Evolutionary conservation across 92 coral and sea anemone species (phyloP).

Genomic region (Meandrina meandrites): DNA sequence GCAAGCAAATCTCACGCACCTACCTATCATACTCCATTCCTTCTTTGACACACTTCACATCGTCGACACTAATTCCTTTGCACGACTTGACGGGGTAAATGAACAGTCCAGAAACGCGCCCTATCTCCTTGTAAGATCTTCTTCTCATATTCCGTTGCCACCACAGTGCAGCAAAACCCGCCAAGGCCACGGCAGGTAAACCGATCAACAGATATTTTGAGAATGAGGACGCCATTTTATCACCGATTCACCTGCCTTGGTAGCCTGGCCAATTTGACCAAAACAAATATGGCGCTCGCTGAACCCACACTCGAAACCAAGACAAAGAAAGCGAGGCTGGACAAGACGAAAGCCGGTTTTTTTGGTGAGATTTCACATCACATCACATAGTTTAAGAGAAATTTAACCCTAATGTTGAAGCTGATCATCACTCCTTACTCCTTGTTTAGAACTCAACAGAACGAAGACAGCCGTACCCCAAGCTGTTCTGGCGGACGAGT

Average conservation of each 20-base stretch:
- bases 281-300: constrained; percentile 2
- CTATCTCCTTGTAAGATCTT: constrained; percentile 34
- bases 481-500: constrained; percentile 84
- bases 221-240: neutral
- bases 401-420: neutral
- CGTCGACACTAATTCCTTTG: constrained; percentile 49
- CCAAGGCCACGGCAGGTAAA: constrained; percentile 18
- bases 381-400: neutral
- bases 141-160: constrained; percentile 35
- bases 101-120: constrained; percentile 51
- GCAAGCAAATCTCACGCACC: neutral
- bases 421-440: neutral
- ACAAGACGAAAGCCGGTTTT: neutral
- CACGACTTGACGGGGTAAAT: constrained; percentile 72
- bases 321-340: constrained; percentile 5
- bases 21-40: constrained; percentile 70
- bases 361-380: neutral
- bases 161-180: constrained; percentile 45
- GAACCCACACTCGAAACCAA: no score
- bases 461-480: constrained; percentile 28
- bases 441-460: neutral
- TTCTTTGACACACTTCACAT: constrained; percentile 48
- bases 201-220: constrained; percentile 31
- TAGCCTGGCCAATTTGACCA: neutral
- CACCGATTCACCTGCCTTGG: neutral